Percentiles rank a stretch among this genome's conserved stretches.
These are phyloP conservation scores for Peromyscus eremicus DNA, from an alignment of 2,797 vertebrate genomes.

Conservation along the genomic window DNA sequence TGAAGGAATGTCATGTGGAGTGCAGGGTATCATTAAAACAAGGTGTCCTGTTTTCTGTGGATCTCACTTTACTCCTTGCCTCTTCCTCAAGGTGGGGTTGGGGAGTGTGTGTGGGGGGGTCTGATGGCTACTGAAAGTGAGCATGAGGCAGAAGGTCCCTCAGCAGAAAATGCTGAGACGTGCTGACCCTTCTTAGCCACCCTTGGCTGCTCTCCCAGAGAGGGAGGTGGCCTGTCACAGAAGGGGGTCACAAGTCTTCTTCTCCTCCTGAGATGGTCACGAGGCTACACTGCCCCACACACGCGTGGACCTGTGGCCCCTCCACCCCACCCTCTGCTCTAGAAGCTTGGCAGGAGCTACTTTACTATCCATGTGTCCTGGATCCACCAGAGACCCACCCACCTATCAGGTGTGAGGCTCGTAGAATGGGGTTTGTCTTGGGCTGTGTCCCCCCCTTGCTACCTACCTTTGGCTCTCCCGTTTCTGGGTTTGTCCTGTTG, in stretches of 20 bases:
- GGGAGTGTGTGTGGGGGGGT: too few species aligned
- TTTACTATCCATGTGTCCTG: accelerated
- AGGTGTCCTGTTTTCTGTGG: accelerated
- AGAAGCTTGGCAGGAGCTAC: accelerated
- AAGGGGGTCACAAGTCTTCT: neutral
- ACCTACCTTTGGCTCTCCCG: neutral
- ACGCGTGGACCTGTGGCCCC: accelerated
- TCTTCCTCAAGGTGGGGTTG: neutral
- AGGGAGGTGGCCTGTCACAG: too few species aligned
- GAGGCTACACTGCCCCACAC: accelerated
- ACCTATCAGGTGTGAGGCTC: accelerated
- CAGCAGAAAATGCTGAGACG: neutral
- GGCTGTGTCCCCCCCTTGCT: neutral
- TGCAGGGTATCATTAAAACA: accelerated
- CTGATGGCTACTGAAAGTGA: accelerated
- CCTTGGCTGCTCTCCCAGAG: neutral
- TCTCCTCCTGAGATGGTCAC: neutral
- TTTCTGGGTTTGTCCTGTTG: neutral
- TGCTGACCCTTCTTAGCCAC: accelerated
- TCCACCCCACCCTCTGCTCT: too few species aligned
- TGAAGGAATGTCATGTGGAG: accelerated
- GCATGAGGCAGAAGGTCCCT: accelerated
- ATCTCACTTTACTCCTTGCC: neutral
- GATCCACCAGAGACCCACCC: accelerated
- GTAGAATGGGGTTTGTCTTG: neutral